Evolutionary conservation across 1,140 invertebrate species (phyloP), one percentile per base, ranked within the genome.

Genomic region (Philaenus spumarius): DNA sequence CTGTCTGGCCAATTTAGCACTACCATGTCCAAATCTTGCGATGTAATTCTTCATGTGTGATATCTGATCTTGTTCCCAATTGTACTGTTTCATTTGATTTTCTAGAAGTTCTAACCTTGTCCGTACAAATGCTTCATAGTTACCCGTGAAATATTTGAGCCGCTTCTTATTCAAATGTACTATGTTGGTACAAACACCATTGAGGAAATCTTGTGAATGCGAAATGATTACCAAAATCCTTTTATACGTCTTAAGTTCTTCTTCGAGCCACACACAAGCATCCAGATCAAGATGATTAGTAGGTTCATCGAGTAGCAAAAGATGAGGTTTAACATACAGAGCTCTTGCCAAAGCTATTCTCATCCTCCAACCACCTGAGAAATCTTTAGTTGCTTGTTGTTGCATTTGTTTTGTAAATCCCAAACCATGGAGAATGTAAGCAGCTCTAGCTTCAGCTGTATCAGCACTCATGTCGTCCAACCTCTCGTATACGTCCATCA

Each of bases 41-140:
- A 99, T 98, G 72, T 99, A 99, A 72, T 99, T 97, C 84, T 98
- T 99, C 97, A 99, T 99, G 69, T 99, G 92, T 58, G 93, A 81
- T 52, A 99, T 98, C 76, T 99, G 96, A 77, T 97, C 95, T 73
- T 99, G 97, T 75, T 99, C 96, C 97, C 96, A 99, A 66, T 98
- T 95, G 72, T 98, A 99, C 64, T 95, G 91, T 72, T 99, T 99
- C 80, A 90, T 93, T 76, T 99, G 97, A 76, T 99, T 99, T 73
- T 99, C 97, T 54, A 98, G 77, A 61, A 97, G 77, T 74, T 99
- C 97, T 78, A 91, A 80, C 58, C 95, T 78, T 2, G 95, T 97
- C 62, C 87, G 81, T 3, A 97, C 82, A 72, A 98, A 99, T 0
- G 90, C 86, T 72, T 99, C 97, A 72, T 98, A 99, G 75, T 98